Conservation (phyloP, 2,888 invertebrate genomes). For the Ferdinandea cuprea region DNA sequence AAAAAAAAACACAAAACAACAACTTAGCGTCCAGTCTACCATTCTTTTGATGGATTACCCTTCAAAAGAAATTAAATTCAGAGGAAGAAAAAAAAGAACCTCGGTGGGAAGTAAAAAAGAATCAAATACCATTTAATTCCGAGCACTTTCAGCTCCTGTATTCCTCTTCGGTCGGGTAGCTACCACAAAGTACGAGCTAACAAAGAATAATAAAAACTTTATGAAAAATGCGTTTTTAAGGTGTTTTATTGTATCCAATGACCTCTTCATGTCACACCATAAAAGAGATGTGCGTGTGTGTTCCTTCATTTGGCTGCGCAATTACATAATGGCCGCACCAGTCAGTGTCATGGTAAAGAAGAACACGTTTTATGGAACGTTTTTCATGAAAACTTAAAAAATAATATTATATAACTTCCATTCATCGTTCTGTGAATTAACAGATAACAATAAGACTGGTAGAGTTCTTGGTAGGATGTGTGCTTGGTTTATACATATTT, state of each 20-base stretch:
- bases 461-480: not conserved
- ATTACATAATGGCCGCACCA: slow-evolving; percentile 32
- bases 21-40: not conserved
- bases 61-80: slow-evolving; percentile 51
- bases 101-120: slow-evolving; percentile 49
- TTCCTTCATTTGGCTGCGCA: not conserved
- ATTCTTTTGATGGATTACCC: slow-evolving; percentile 31
- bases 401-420: not conserved
- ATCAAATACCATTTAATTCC: slow-evolving; percentile 65
- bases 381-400: slow-evolving; percentile 1
- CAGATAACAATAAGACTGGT: not conserved
- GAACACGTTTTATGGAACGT: slow-evolving; percentile 9
- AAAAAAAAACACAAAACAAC: slow-evolving; percentile 29
- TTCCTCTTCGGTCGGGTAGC: not conserved
- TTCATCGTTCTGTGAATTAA: slow-evolving; percentile 35
- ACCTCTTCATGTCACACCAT: slow-evolving; percentile 40
- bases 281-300: slow-evolving; percentile 17
- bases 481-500: too few species aligned
- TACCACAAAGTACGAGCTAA: slow-evolving; percentile 12
- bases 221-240: slow-evolving; percentile 45
- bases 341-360: slow-evolving; percentile 54
- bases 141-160: slow-evolving; percentile 31
- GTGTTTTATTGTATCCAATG: slow-evolving; percentile 51
- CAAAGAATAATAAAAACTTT: slow-evolving; percentile 1
- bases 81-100: slow-evolving; percentile 29